phyloP scores from a whole-genome alignment of 2,888 invertebrate genomes.

The Pelosia muscerda region DNA sequence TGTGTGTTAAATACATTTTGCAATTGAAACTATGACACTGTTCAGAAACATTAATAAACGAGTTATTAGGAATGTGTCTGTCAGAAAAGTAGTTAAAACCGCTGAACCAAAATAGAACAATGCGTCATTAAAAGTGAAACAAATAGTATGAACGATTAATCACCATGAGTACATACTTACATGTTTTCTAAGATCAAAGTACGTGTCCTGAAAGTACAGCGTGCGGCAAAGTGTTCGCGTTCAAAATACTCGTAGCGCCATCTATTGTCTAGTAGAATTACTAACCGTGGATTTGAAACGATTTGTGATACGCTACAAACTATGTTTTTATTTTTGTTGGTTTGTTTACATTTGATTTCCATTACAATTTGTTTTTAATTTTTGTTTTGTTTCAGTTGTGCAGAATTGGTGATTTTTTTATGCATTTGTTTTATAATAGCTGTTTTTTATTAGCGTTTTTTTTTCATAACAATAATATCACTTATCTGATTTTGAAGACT shows the following conservation, averaged over 20 bases:
- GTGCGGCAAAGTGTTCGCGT: not conserved
- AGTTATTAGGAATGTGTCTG: not conserved
- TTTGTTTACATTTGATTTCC: slow-evolving; percentile 19
- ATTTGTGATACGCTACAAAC: not conserved
- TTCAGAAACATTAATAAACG: too few species aligned
- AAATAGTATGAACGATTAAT: slow-evolving; percentile 1
- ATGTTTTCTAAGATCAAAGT: not conserved
- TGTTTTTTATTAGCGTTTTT: not conserved
- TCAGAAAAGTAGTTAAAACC: not conserved
- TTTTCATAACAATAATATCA: not conserved
- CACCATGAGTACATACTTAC: not conserved
- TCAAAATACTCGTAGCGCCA: slow-evolving; percentile 67
- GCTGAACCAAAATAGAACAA: not conserved
- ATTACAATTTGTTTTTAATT: not conserved
- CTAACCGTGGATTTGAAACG: slow-evolving; percentile 39
- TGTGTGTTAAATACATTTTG: too few species aligned
- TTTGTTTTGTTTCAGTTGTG: not conserved
- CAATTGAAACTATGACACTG: too few species aligned
- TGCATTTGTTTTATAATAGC: not conserved
- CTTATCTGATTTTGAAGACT: slow-evolving; percentile 9
- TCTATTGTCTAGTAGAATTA: slow-evolving; percentile 77
- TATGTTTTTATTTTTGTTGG: not conserved
- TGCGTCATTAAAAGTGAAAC: slow-evolving; percentile 4
- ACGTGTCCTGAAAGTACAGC: not conserved
- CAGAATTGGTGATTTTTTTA: not conserved